Evolutionary conservation across 2,888 invertebrate genomes (phyloP).

Genomic region (Cepaea hortensis): DNA sequence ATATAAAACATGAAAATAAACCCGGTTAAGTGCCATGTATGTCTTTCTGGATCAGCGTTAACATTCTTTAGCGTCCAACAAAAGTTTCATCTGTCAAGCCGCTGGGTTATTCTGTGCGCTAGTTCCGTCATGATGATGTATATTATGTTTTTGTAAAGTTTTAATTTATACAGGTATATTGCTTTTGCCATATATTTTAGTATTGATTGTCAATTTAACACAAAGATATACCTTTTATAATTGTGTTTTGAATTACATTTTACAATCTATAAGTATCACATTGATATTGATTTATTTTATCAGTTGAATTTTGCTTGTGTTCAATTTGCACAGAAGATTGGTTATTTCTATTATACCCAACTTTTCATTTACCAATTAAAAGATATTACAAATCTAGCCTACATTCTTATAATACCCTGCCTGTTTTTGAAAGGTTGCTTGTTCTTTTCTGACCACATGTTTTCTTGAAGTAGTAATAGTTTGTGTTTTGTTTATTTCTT

Average conservation of each 20-base stretch:
- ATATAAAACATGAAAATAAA: too few relatives aligned
- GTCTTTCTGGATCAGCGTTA: too few relatives aligned
- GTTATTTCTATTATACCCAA: background rate
- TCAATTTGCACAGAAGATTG: background rate
- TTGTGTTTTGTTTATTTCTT: too few relatives aligned
- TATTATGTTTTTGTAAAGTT: background rate
- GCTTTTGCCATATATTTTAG: background rate
- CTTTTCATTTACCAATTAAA: background rate
- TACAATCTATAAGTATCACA: background rate
- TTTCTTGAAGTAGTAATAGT: too few relatives aligned
- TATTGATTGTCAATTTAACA: background rate
- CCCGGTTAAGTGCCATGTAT: too few relatives aligned
- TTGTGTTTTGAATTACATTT: background rate
- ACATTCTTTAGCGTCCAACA: too few relatives aligned
- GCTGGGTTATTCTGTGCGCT: too few relatives aligned
- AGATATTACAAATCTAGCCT: slow-evolving; percentile 5
- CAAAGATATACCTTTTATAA: background rate
- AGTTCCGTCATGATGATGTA: too few relatives aligned
- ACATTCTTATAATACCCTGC: background rate
- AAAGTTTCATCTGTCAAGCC: too few relatives aligned
- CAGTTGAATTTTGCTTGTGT: background rate
- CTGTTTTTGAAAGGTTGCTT: too few relatives aligned
- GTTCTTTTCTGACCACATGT: too few relatives aligned
- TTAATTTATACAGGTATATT: background rate
- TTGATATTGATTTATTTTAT: slow-evolving; percentile 19